Base-by-base conservation (phyloP, 2,113 vertebrate genomes). In the Eidolon helvum region DNA sequence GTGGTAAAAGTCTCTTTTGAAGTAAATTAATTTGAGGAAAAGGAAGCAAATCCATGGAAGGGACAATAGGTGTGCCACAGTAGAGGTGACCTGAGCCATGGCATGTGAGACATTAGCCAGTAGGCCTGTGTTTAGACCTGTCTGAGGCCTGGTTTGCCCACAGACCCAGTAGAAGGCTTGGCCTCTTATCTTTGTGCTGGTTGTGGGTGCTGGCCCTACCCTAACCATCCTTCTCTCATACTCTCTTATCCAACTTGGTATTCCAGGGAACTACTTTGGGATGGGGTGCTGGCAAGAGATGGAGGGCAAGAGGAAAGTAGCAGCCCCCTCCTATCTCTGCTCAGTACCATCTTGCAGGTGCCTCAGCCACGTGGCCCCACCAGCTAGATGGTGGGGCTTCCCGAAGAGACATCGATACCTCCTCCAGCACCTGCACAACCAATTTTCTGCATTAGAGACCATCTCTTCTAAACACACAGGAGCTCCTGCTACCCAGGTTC, bases 101-200 rank as follows among this genome's bases (percentile, higher is more conserved):
- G 48, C 43, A 1, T 0, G 3, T 30, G 55, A 40, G 14, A 18
- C 4, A 1, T 18, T 5, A 4, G 38, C 15, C 22, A 9, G 5
- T 14, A 28, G 69, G 19, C 5, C 14, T 21, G 18, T 38, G n/a
- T 33, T 50, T 43, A 80, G 2, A 7, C 33, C 10, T 9, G 12
- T 63, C 4, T 28, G 19, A 43, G 59, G 33, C 8, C 15, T 50
- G 16, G 48, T 50, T 22, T 68, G 57, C 45, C 33, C 53, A 75
- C 33, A 1, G 35, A 5, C 28, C 30, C 35, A 35, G n/a, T 11
- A 43, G 43, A 50, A 84, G 69, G 40, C 74, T 45, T 24, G 18
- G 48, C 53, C n/a, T 7, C 33, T 61, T 45, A 35, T 74, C 65
- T 65, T 33, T 35, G n/a, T 19, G 50, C 33, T 63, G 72, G 12